phyloP scores from a whole-genome alignment of 2,888 invertebrate species.

The Andrena marginata region DNA sequence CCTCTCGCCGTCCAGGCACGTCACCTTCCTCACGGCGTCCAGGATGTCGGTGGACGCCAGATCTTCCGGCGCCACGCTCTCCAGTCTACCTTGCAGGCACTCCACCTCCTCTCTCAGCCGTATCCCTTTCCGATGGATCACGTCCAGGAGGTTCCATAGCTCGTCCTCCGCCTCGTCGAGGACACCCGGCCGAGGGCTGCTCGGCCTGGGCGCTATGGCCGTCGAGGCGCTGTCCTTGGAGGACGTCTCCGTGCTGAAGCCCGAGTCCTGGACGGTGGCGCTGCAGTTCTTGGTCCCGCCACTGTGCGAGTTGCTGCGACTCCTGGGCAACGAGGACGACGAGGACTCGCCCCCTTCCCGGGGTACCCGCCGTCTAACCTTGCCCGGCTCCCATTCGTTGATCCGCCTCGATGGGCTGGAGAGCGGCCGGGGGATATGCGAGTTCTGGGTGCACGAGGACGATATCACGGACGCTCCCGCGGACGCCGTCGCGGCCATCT shows the following conservation, averaged over 20 bases:
- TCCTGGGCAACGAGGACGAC: conserved; percentile 86
- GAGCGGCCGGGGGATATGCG: conserved; percentile 82
- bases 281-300: conserved; percentile 88
- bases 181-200: conserved; percentile 80
- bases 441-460: conserved; percentile 84
- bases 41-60: conserved; percentile 82
- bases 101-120: conserved; percentile 90
- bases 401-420: conserved; percentile 83
- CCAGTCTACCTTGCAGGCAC: conserved; percentile 87
- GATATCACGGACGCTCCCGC: conserved; percentile 86
- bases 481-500: conserved; percentile 89
- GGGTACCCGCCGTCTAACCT: conserved; percentile 88
- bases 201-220: conserved; percentile 84
- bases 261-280: conserved; percentile 92
- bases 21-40: conserved; percentile 80
- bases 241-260: conserved; percentile 95
- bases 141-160: conserved; percentile 93
- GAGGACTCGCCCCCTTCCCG: conserved; percentile 79
- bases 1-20: conserved; percentile 51
- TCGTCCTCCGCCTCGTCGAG: conserved; percentile 90
- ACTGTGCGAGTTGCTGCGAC: conserved; percentile 88
- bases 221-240: conserved; percentile 91
- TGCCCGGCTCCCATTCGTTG: conserved; percentile 93
- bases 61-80: conserved; percentile 81
- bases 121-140: conserved; percentile 93